Evolutionary conservation across 2,888 invertebrate species (phyloP).

Genomic region (Sericinus montela): DNA sequence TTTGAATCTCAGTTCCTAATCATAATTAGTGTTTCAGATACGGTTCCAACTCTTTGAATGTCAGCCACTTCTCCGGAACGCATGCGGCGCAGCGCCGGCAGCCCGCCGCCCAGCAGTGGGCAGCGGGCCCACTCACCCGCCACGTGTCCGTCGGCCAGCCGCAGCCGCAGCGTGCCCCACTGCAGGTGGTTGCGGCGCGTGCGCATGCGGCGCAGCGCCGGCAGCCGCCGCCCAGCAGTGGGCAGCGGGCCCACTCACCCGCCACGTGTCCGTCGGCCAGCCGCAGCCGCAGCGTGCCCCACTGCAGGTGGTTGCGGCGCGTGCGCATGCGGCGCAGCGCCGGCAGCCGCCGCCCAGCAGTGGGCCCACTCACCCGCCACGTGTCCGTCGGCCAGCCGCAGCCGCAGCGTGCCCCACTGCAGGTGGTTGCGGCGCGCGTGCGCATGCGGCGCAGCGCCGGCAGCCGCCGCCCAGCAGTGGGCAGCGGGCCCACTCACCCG

Average conservation of each 20-base stretch:
- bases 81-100: constrained; percentile 38
- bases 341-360: constrained; percentile 30
- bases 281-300: constrained; percentile 36
- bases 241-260: constrained; percentile 39
- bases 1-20: too few relatives aligned
- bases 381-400: constrained; percentile 26
- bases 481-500: constrained; percentile 57
- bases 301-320: constrained; percentile 47
- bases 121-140: constrained; percentile 51
- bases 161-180: constrained; percentile 37
- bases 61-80: too few relatives aligned
- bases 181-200: constrained; percentile 46
- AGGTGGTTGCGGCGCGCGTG: constrained; percentile 47
- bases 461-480: constrained; percentile 72
- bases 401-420: constrained; percentile 37
- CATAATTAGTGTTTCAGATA: too few relatives aligned
- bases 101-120: constrained; percentile 79
- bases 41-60: too few relatives aligned
- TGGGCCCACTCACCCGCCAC: constrained; percentile 28
- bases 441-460: constrained; percentile 38
- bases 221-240: constrained; percentile 81
- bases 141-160: constrained; percentile 27
- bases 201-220: constrained; percentile 37
- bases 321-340: constrained; percentile 36
- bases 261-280: constrained; percentile 28